A percentile compares a stretch with the other conserved stretches of the same genome.
These are phyloP conservation scores for Drosophila punjabiensis DNA, from an alignment of 1,140 invertebrate species.

Conservation along the genomic window DNA sequence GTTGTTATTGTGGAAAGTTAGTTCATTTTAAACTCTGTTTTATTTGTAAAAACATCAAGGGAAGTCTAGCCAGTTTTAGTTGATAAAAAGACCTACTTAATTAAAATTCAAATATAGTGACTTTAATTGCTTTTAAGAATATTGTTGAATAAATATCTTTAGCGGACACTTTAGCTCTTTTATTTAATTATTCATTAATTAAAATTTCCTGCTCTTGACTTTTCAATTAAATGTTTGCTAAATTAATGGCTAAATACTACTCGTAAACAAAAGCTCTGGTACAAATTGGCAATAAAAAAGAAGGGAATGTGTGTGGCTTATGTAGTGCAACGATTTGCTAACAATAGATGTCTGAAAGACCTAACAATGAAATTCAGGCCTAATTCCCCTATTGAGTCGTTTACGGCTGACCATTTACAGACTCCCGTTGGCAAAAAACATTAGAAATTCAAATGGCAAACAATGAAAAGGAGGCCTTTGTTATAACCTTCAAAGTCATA, in stretches of 20 bases:
- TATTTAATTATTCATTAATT: neutral
- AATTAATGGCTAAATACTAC: neutral
- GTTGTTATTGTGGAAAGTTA: neutral
- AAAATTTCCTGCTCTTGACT: too few relatives aligned
- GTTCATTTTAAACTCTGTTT: too few relatives aligned
- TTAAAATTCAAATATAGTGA: too few relatives aligned
- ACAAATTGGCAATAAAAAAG: neutral
- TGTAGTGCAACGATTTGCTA: neutral
- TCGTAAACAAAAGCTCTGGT: neutral
- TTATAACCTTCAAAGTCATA: neutral
- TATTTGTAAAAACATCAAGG: neutral
- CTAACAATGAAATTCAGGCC: conserved; percentile 3
- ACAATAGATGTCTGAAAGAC: neutral
- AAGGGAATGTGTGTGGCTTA: neutral
- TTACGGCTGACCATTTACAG: neutral
- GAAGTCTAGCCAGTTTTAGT: neutral
- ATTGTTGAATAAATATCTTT: too few relatives aligned
- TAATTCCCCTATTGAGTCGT: neutral
- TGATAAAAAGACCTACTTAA: too few relatives aligned
- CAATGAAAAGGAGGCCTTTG: neutral
- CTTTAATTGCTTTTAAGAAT: too few relatives aligned
- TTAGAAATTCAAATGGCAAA: neutral
- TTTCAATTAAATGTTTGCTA: neutral
- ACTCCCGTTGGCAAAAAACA: neutral
- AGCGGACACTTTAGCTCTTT: too few relatives aligned